phyloP scores from a whole-genome alignment of 1,140 invertebrate genomes.

The Drosophila bocki region DNA sequence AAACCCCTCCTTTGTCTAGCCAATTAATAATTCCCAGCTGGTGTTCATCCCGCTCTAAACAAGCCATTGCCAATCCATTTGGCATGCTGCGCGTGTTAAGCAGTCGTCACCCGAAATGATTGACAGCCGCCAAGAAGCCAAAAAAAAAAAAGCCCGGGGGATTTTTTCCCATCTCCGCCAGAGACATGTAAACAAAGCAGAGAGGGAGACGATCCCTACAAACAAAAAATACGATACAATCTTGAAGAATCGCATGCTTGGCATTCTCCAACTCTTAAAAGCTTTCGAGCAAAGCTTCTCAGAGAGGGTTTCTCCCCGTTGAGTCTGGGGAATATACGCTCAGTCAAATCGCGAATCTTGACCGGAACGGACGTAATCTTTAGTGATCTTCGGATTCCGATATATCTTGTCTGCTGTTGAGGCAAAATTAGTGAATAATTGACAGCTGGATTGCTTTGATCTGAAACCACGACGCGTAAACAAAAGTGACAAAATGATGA shows the following conservation, averaged over 20 bases:
- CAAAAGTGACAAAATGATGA: slow-evolving; percentile 36
- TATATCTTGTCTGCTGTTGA: not conserved
- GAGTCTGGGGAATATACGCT: slow-evolving; percentile 7
- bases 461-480: slow-evolving; percentile 12
- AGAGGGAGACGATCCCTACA: slow-evolving; percentile 19
- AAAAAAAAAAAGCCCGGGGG: slow-evolving; percentile 12
- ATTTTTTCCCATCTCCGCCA: slow-evolving; percentile 28
- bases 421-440: slow-evolving; percentile 9
- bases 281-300: slow-evolving; percentile 26
- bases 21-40: slow-evolving; percentile 29
- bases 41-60: not conserved
- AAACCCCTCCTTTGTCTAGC: not conserved
- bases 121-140: slow-evolving; percentile 42
- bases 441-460: slow-evolving; percentile 12
- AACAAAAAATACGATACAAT: not conserved
- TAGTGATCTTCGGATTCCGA: not conserved
- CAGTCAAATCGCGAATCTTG: slow-evolving; percentile 44
- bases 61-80: slow-evolving; percentile 14
- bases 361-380: slow-evolving; percentile 33
- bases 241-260: slow-evolving; percentile 3
- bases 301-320: slow-evolving; percentile 1
- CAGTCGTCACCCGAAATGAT: slow-evolving; percentile 32
- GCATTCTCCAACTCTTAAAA: slow-evolving; percentile 8
- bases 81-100: slow-evolving; percentile 9
- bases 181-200: slow-evolving; percentile 50